Evolutionary conservation across 2,113 vertebrate species (phyloP).

Genomic region (Dissostichus mawsoni): DNA sequence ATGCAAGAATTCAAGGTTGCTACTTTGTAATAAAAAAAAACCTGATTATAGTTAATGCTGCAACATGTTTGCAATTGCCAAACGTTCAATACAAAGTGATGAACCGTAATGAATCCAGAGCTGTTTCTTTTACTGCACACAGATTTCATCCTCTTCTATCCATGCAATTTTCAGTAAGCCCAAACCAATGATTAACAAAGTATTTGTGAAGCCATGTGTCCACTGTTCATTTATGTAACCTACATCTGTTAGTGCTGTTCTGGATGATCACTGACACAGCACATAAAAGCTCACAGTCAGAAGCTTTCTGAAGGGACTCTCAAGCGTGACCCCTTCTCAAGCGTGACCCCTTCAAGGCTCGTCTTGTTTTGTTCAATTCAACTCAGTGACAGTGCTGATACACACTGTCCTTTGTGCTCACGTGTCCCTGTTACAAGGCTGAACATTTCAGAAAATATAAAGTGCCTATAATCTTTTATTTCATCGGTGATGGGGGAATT

Average conservation of each 20-base stretch:
- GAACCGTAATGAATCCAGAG: neutral
- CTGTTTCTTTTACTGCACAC: neutral
- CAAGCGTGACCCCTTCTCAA: neutral
- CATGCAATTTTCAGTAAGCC: neutral
- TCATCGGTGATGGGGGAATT: neutral
- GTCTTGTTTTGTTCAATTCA: neutral
- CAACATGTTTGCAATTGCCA: too few species aligned
- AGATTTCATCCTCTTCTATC: neutral
- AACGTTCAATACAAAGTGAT: neutral
- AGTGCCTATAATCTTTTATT: neutral
- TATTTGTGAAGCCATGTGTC: slow-evolving; percentile 17
- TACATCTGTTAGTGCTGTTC: slow-evolving; percentile 44
- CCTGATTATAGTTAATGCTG: too few species aligned
- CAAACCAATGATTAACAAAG: slow-evolving; percentile 21
- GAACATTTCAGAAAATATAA: neutral
- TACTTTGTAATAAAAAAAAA: neutral
- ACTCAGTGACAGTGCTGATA: neutral
- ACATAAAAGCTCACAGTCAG: slow-evolving; percentile 7
- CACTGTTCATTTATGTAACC: slow-evolving; percentile 49
- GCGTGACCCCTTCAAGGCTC: neutral
- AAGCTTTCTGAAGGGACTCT: neutral
- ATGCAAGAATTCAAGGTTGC: neutral
- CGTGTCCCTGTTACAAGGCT: neutral
- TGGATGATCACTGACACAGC: slow-evolving; percentile 30
- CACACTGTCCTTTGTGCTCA: neutral